Evolutionary conservation across 2,797 vertebrate species (phyloP).

Genomic region (Cuculus canorus): DNA sequence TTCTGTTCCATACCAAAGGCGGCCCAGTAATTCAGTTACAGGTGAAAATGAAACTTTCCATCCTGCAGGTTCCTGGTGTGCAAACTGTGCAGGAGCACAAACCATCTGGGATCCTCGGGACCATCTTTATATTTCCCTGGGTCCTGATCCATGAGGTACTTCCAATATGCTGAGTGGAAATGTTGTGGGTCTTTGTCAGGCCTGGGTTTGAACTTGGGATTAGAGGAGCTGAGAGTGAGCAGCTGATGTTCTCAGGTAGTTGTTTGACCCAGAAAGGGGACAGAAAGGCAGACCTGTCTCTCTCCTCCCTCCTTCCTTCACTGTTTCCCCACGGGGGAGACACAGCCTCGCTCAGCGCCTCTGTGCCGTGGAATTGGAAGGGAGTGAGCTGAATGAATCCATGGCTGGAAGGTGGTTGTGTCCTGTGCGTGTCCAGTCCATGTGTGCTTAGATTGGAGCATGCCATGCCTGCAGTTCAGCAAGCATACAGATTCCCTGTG

Average conservation of each 20-base stretch:
- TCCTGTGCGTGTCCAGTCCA: background rate
- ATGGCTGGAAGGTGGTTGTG: background rate
- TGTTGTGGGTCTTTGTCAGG: background rate
- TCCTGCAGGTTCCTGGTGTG: background rate
- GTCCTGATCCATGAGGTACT: background rate
- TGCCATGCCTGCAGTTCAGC: background rate
- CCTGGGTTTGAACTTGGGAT: background rate
- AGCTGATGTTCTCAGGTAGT: background rate
- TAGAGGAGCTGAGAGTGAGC: background rate
- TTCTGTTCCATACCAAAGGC: background rate
- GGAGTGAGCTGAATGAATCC: no score
- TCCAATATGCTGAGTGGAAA: accelerated
- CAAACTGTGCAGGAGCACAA: background rate
- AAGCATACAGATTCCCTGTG: background rate
- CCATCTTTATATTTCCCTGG: background rate
- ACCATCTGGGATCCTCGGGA: background rate
- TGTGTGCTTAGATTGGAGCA: accelerated
- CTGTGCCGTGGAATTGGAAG: background rate
- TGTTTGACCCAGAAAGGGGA: background rate
- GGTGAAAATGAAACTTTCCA: constrained; percentile 1
- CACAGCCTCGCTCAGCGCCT: accelerated
- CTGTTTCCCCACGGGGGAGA: accelerated
- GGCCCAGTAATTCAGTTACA: constrained; percentile 13
- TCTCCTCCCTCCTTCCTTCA: background rate
- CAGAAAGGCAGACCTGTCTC: background rate